Base-by-base conservation (phyloP, 1,140 invertebrate genomes). In the Drosophila punjabiensis region DNA sequence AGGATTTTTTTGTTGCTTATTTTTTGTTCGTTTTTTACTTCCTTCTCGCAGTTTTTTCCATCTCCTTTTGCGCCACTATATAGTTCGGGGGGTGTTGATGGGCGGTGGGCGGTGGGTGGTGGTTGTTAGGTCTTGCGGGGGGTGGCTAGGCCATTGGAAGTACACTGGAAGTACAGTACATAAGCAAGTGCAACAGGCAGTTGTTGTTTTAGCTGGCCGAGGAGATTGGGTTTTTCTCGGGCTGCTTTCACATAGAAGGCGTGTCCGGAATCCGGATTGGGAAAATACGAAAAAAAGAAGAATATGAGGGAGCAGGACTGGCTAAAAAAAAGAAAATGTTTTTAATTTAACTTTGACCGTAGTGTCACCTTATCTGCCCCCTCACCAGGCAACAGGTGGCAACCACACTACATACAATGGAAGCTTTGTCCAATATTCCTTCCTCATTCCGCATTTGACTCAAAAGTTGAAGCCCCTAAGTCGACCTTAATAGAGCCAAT, bases 131-230 rank as follows among this genome's bases (percentile, higher is more conserved):
- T 58, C 20, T 4, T 28, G 35, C 4, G 55, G 55, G 55, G 55
- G 55, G 55, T 35, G 55, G 55, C 55, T 58, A 18, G 41, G 65
- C 43, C 63, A 59, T 60, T 75, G 71, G 61, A 80, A 75, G 55
- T 66, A 74, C 73, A 50, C 76, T 56, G 81, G 66, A 73, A 65
- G 60, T 79, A 28, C 18, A 81, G 79, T 77, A 87, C 50, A 86
- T 87, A 86, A 78, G 65, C 70, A 77, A 82, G 79, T 90, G 86
- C 86, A 90, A 90, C 86, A 90, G 86, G 86, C 86, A 90, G 82
- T 90, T 82, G 79, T 78, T 85, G 73, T 85, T 81, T 53, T 76
- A 65, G 74, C 58, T 73, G 61, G 59, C 48, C 30, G 39, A 76
- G 60, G 69, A 64, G 70, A 75, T 50, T 76, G 69, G 64, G 78